These are phyloP conservation scores for Capreolus pygargus DNA, from an alignment of 2,113 vertebrate genomes.

Conservation along the genomic window DNA sequence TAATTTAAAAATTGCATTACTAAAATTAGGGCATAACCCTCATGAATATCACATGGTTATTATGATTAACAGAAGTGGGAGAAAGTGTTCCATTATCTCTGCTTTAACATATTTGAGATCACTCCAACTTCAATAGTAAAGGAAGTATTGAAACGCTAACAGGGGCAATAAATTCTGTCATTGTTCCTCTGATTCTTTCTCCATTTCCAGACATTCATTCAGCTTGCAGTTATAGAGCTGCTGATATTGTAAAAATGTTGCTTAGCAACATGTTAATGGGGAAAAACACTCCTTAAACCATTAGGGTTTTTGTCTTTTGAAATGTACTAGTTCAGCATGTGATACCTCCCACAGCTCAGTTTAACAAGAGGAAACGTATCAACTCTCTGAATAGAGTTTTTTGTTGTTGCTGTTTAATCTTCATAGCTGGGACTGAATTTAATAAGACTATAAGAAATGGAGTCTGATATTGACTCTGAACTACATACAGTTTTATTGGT, in stretches of 20 bases:
- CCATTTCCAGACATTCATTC: constrained; percentile 67
- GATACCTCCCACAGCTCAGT: constrained; percentile 80
- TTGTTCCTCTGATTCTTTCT: constrained; percentile 68
- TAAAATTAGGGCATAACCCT: background rate
- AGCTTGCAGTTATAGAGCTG: constrained; percentile 77
- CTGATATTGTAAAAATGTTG: constrained; percentile 86
- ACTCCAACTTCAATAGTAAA: background rate
- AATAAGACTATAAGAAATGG: constrained; percentile 53
- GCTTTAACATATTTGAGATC: background rate
- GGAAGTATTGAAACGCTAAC: background rate
- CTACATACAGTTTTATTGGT: background rate
- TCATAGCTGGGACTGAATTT: constrained; percentile 55
- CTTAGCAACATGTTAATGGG: constrained; percentile 85
- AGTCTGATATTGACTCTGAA: background rate
- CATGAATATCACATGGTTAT: background rate
- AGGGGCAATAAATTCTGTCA: constrained; percentile 31
- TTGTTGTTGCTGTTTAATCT: background rate
- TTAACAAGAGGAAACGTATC: constrained; percentile 74
- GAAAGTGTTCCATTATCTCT: background rate
- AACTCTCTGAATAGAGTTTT: constrained; percentile 64
- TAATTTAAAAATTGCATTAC: background rate
- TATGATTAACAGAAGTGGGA: background rate
- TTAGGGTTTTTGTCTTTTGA: constrained; percentile 82
- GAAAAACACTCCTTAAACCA: constrained; percentile 77
- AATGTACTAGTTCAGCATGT: constrained; percentile 84